Percentiles rank a stretch among this genome's conserved stretches.
Conservation (phyloP, 1,140 invertebrate species). For the Eciton burchellii region DNA sequence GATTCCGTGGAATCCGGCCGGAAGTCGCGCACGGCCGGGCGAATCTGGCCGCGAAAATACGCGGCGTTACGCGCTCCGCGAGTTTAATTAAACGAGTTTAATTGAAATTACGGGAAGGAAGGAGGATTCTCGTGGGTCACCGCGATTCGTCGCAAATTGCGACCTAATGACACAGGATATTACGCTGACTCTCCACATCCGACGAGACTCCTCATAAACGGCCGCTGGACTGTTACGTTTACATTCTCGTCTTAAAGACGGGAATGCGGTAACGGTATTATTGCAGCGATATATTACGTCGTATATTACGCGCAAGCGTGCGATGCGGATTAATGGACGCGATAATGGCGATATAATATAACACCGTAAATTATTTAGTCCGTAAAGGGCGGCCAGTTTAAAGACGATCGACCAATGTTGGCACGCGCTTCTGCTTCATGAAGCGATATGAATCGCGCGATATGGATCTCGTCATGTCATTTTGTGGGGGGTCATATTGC, state of each 20-base stretch:
- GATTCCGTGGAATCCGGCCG: conserved; percentile 27
- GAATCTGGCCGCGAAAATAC: conserved; percentile 45
- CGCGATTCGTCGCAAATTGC: not conserved
- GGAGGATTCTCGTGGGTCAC: not conserved
- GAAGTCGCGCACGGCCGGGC: conserved; percentile 12
- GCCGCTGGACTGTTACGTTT: not conserved
- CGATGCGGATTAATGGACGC: conserved; percentile 27
- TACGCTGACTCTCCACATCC: not conserved
- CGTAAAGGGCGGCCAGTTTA: conserved; percentile 31
- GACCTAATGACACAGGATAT: not conserved
- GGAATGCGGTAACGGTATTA: not conserved
- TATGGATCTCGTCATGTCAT: too few species aligned
- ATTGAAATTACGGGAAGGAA: not conserved
- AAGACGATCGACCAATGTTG: conserved; percentile 37
- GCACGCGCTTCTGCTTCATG: not conserved
- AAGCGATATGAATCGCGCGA: too few species aligned
- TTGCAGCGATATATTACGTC: not conserved
- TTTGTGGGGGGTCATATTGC: too few species aligned
- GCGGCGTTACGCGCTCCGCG: not conserved
- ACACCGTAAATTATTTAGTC: conserved; percentile 41
- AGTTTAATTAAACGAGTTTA: not conserved
- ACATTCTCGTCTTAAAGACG: not conserved
- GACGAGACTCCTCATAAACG: not conserved
- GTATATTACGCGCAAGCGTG: not conserved
- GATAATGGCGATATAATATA: conserved; percentile 37